Base-by-base conservation (phyloP, 2,888 invertebrate species). In the Melanostoma mellinum region DNA sequence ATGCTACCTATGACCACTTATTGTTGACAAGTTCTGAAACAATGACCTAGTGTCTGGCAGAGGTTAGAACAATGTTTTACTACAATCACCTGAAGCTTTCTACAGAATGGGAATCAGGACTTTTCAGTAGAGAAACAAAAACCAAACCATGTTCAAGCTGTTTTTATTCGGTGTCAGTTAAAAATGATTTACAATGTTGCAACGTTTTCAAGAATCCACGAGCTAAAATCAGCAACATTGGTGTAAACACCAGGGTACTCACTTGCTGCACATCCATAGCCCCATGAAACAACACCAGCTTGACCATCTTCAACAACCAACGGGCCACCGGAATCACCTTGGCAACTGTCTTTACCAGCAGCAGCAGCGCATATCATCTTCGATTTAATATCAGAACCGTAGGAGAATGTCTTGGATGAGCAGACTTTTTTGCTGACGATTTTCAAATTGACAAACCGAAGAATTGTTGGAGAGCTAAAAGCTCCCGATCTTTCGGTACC, bases 221-320 rank as follows among this genome's bases (percentile, higher is more conserved):
- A 0, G 0, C 52, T 58, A 3, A 85, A 42, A 9, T 6, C 1
- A 35, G 86, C 71, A 10, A 89, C 88, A 80, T 88, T 79, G 6
- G 87, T 68, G 48, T 87, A 90, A 33, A 89, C 88, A 38, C 89
- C 88, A 0, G 89, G 89, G 69, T 87, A 88, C 0, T 79, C 61
- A 44, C 86, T 10, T 0, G n/a, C n/a, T 6, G 87, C 89, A 55
- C 89, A 89, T 2, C 87, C 84, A 3, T 42, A 74, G 35, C 89
- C 89, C 88, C 88, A 89, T 40, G 89, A 89, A 0, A 89, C 88
- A 32, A 89, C 79, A 63, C 89, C 90, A 38, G 88, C 88, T 1
- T 89, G 86, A 3, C 67, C 48, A 32, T 86, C 87, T 5, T 76
- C 86, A 3, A 87, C 82, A 3, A 38, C 38, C 50, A 63, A 63